A percentile compares a stretch with the other conserved stretches of the same genome.
These are phyloP conservation scores for Ochropleura leucogaster DNA, from an alignment of 2,888 invertebrate species.

Conservation along the genomic window DNA sequence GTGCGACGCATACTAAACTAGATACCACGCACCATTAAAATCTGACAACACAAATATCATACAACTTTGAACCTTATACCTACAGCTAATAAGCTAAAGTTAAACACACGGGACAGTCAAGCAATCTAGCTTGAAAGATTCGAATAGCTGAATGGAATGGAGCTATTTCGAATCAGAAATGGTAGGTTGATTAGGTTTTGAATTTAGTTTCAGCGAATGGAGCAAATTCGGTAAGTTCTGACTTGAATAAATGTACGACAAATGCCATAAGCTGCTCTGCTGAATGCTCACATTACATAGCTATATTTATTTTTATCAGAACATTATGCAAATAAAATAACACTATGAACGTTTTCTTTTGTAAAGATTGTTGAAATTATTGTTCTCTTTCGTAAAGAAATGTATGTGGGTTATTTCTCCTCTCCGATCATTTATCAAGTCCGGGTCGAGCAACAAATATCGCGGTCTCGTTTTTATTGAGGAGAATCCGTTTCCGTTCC, in stretches of 20 bases:
- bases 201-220: slow-evolving; percentile 73
- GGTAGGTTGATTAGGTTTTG: slow-evolving; percentile 76
- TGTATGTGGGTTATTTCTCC: slow-evolving; percentile 76
- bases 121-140: slow-evolving; percentile 61
- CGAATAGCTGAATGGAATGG: slow-evolving; percentile 69
- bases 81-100: slow-evolving; percentile 47
- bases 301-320: slow-evolving; percentile 2
- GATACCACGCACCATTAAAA: slow-evolving; percentile 61
- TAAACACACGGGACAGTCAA: slow-evolving; percentile 40
- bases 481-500: slow-evolving; percentile 73
- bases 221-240: slow-evolving; percentile 68
- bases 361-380: slow-evolving; percentile 56
- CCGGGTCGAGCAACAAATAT: slow-evolving; percentile 79
- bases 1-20: slow-evolving; percentile 75
- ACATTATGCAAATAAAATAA: slow-evolving; percentile 46
- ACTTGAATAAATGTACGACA: slow-evolving; percentile 70
- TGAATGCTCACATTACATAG: slow-evolving; percentile 14
- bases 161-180: slow-evolving; percentile 76
- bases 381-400: slow-evolving; percentile 67
- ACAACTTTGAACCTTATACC: slow-evolving; percentile 57
- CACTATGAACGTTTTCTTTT: slow-evolving; percentile 42
- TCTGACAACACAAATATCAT: slow-evolving; percentile 49
- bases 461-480: slow-evolving; percentile 78
- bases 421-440: slow-evolving; percentile 79
- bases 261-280: slow-evolving; percentile 33